Percentiles rank a stretch among this genome's conserved stretches.
phyloP scores from a whole-genome alignment of 1,140 invertebrate genomes.

The Drosophila sucinea region DNA sequence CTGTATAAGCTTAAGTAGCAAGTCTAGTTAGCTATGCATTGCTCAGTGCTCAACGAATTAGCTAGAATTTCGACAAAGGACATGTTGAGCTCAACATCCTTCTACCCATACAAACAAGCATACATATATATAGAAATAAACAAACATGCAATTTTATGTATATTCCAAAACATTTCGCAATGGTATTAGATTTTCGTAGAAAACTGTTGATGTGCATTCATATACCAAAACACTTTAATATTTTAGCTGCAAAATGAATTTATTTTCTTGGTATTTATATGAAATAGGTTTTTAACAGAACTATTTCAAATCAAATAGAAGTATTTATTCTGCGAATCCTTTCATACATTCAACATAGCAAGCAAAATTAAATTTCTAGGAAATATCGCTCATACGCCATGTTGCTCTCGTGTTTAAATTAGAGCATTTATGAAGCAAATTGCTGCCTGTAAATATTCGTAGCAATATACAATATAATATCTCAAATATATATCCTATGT shows the following conservation, averaged over 20 bases:
- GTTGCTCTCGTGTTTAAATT: background rate
- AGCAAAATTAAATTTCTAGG: background rate
- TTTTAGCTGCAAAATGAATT: too few species aligned
- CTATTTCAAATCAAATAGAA: too few species aligned
- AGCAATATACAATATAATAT: too few species aligned
- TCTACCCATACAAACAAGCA: background rate
- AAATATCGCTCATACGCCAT: background rate
- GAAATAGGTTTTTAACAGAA: too few species aligned
- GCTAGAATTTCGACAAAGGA: constrained; percentile 14
- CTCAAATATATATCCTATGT: too few species aligned
- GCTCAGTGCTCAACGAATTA: constrained; percentile 32
- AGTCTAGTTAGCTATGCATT: constrained; percentile 43
- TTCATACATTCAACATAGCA: background rate
- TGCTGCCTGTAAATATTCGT: too few species aligned
- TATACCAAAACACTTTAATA: too few species aligned
- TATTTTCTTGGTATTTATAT: too few species aligned
- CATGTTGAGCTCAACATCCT: background rate
- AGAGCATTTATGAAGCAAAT: too few species aligned
- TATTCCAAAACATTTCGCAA: too few species aligned
- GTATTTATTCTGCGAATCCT: background rate
- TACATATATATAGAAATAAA: background rate
- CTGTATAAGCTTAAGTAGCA: constrained; percentile 16
- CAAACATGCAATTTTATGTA: background rate
- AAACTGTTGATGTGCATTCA: too few species aligned
- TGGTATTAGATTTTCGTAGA: too few species aligned